phyloP scores from a whole-genome alignment of 2,797 vertebrate species.

The Yasuhikotakia modesta region DNA sequence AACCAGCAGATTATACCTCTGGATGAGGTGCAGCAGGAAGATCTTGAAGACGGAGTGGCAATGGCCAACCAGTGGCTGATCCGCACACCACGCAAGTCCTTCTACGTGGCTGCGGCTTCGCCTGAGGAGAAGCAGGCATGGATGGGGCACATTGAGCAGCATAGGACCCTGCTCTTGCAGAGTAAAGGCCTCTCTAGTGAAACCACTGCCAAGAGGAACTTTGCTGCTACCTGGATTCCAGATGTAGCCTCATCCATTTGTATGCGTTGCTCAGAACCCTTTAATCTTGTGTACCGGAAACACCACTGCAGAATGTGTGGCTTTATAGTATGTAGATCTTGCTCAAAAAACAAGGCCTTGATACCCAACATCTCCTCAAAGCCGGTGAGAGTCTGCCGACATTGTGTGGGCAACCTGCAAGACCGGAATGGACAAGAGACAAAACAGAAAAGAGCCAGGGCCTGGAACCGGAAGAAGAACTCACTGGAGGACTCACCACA shows the following conservation, averaged over 20 bases:
- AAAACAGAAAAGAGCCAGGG: constrained; percentile 14
- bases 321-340: constrained; percentile 86
- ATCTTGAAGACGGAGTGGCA: constrained; percentile 74
- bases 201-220: constrained; percentile 54
- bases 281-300: constrained; percentile 76
- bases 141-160: constrained; percentile 84
- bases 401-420: constrained; percentile 75
- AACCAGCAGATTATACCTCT: constrained; percentile 84
- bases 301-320: constrained; percentile 94
- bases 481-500: constrained; percentile 2
- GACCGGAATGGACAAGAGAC: constrained; percentile 47
- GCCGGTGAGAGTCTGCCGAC: constrained; percentile 79
- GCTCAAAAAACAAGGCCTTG: constrained; percentile 81
- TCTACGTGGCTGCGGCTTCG: constrained; percentile 82
- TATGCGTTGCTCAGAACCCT: constrained; percentile 88
- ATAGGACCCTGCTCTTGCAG: constrained; percentile 70
- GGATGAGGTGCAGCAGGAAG: constrained; percentile 83
- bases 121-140: constrained; percentile 83
- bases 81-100: constrained; percentile 88
- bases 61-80: constrained; percentile 90
- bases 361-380: constrained; percentile 80
- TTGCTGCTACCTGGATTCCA: constrained; percentile 86
- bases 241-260: constrained; percentile 84
- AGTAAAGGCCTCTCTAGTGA: constrained; percentile 61
- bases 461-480: constrained; percentile 28